Evolutionary conservation across 2,797 vertebrate genomes (phyloP).

Genomic region (Myotis daubentonii): DNA sequence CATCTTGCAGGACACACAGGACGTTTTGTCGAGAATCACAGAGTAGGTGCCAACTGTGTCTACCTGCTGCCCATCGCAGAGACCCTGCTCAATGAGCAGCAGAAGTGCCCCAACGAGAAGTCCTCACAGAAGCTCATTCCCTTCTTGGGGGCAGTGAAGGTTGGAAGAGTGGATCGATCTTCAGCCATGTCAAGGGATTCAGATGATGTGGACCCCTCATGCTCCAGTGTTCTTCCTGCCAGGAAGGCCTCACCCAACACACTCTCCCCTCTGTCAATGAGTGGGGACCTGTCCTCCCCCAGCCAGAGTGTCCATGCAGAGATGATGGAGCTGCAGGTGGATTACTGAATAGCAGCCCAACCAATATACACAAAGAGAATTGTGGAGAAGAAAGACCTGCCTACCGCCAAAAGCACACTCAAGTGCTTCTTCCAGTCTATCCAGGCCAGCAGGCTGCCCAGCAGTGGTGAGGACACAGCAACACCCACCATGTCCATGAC

Average conservation of each 20-base stretch:
- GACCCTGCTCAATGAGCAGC: slow-evolving; percentile 97
- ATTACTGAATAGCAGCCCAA: too few relatives aligned
- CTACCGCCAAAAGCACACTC: slow-evolving; percentile 95
- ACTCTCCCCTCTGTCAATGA: too few relatives aligned
- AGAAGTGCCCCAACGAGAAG: slow-evolving; percentile 86
- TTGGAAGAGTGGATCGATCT: background rate
- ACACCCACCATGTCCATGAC: slow-evolving; percentile 97
- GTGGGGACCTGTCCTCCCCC: too few relatives aligned
- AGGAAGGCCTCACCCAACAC: background rate
- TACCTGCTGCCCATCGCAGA: slow-evolving; percentile 97
- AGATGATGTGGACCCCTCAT: background rate
- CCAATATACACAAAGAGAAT: too few relatives aligned
- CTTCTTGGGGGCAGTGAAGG: background rate
- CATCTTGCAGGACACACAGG: too few relatives aligned
- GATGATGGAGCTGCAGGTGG: too few relatives aligned
- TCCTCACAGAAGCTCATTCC: background rate
- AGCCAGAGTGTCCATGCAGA: too few relatives aligned
- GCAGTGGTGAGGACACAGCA: slow-evolving; percentile 87
- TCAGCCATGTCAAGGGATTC: background rate
- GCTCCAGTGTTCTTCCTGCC: background rate
- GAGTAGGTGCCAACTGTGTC: slow-evolving; percentile 96
- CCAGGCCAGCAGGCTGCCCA: slow-evolving; percentile 97
- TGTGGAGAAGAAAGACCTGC: slow-evolving; percentile 90
- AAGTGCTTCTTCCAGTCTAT: slow-evolving; percentile 99
- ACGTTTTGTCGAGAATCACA: slow-evolving; percentile 92